Evolutionary conservation across 2,797 vertebrate species (phyloP).

Genomic region (Numenius phaeopus): DNA sequence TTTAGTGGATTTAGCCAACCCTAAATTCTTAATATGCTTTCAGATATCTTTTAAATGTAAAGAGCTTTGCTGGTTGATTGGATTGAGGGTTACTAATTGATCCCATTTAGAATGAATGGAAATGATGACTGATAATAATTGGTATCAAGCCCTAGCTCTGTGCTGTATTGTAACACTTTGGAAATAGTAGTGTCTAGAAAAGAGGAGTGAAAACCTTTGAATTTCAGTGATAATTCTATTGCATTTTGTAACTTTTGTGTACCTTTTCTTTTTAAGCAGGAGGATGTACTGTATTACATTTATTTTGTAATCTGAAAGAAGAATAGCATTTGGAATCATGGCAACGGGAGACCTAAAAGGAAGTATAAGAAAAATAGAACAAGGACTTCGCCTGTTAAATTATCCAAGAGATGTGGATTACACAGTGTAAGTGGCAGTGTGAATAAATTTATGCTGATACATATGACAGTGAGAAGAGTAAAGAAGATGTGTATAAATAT

Average conservation of each 20-base stretch:
- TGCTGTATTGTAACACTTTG: not conserved
- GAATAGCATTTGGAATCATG: slow-evolving; percentile 72
- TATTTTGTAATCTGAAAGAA: slow-evolving; percentile 45
- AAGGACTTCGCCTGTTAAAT: slow-evolving; percentile 86
- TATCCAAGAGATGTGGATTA: slow-evolving; percentile 90
- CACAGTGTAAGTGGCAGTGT: slow-evolving; percentile 79
- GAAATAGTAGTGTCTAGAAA: not conserved
- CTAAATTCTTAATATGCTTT: not conserved
- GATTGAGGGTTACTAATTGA: not conserved
- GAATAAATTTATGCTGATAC: not conserved
- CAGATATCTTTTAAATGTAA: not conserved
- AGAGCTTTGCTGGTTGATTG: not conserved
- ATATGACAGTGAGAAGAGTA: not conserved
- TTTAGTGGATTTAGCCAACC: not conserved
- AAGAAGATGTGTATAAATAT: not conserved
- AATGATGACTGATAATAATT: not conserved
- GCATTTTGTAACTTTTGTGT: not conserved
- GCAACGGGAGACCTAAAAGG: slow-evolving; percentile 91
- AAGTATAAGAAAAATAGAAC: slow-evolving; percentile 88
- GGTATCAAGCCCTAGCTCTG: not conserved
- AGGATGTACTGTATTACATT: not conserved
- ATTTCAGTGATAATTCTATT: not conserved
- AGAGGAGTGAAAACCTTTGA: not conserved
- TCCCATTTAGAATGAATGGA: not conserved
- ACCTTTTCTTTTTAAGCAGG: not conserved